Percentiles rank a stretch among this genome's conserved stretches.
Conservation (phyloP, 2,113 vertebrate species). For the Raja brachyura region DNA sequence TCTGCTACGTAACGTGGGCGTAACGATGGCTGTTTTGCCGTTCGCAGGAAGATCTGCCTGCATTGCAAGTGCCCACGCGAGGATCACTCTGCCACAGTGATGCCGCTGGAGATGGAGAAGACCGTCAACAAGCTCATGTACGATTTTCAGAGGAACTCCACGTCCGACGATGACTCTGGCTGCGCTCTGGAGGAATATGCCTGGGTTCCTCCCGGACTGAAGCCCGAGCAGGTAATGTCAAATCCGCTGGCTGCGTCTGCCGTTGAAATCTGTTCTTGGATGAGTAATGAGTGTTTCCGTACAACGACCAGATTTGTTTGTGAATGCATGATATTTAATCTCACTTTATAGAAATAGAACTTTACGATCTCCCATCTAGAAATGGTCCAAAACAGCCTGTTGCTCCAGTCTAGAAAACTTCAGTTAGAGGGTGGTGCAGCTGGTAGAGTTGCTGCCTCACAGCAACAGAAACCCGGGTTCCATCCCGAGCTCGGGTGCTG, state of each 20-base stretch:
- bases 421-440: no score
- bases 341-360: background rate
- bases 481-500: no score
- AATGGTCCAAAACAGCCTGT: no score
- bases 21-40: background rate
- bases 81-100: conserved; percentile 87
- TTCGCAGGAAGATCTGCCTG: conserved; percentile 88
- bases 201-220: conserved; percentile 91
- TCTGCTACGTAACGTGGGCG: conserved; percentile 41
- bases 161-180: conserved; percentile 91
- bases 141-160: conserved; percentile 98
- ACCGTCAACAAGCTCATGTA: conserved; percentile 97
- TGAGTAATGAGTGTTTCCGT: background rate
- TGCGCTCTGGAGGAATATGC: conserved; percentile 95
- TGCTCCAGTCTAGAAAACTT: background rate
- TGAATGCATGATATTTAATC: background rate
- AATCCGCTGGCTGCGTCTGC: background rate
- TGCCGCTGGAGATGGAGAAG: conserved; percentile 99
- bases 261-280: background rate
- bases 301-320: background rate
- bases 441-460: no score
- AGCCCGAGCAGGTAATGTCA: conserved; percentile 87
- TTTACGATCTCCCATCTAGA: background rate
- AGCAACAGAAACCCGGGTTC: no score
- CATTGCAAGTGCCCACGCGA: conserved; percentile 96